A percentile compares a stretch with the other conserved stretches of the same genome.
These are phyloP conservation scores for Aramus guarauna DNA, from an alignment of 2,113 vertebrate species.

Conservation along the genomic window DNA sequence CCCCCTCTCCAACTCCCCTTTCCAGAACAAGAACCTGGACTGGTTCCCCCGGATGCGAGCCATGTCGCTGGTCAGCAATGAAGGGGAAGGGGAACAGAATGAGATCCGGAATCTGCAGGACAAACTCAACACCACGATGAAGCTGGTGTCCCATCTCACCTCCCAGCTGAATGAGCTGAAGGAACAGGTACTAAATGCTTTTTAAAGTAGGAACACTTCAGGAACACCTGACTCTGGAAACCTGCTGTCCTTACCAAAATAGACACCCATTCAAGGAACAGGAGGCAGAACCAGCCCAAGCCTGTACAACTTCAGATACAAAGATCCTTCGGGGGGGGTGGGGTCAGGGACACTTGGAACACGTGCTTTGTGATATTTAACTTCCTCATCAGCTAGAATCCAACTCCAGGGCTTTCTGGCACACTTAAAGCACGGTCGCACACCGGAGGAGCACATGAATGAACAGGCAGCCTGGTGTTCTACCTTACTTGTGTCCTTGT, in stretches of 20 bases:
- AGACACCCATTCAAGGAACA: background rate
- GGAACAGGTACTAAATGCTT: slow-evolving; percentile 83
- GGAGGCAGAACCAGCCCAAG: background rate
- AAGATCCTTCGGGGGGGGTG: background rate
- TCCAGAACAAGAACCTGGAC: slow-evolving; percentile 95
- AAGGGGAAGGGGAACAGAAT: slow-evolving; percentile 94
- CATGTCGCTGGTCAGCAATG: slow-evolving; percentile 95
- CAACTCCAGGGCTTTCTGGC: background rate
- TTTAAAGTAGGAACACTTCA: background rate
- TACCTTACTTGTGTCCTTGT: background rate
- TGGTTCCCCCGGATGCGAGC: slow-evolving; percentile 99
- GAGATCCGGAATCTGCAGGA: slow-evolving; percentile 95
- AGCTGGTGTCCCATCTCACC: slow-evolving; percentile 89
- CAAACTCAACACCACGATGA: slow-evolving; percentile 88
- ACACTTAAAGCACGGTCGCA: background rate
- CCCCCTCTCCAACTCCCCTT: background rate
- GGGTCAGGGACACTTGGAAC: background rate
- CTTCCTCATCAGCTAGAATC: background rate
- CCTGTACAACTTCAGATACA: background rate
- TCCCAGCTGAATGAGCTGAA: slow-evolving; percentile 91
- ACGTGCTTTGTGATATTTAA: background rate
- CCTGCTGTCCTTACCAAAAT: background rate
- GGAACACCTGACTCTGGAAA: background rate
- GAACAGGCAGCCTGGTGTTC: background rate
- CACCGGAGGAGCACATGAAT: background rate